Base-by-base conservation (phyloP, 2,113 vertebrate species). In the Cinclus cinclus region DNA sequence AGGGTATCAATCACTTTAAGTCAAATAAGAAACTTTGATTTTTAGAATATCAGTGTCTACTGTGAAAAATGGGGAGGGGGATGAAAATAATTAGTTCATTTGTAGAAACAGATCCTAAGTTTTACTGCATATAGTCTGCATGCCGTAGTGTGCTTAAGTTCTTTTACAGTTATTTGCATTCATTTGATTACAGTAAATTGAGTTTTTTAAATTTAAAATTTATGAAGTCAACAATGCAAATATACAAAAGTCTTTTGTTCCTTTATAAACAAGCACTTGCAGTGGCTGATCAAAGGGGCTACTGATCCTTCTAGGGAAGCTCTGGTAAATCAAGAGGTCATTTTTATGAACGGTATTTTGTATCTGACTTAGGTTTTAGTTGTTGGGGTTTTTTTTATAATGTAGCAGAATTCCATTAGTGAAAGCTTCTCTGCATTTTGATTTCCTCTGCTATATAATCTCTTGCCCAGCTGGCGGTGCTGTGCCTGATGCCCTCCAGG, bases 241-340 rank as follows among this genome's bases (percentile, higher is more conserved):
- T 59, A 89, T 78, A 42, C 28, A 85, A 69, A 94, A 60, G 33
- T 83, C 71, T 90, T 76, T 92, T 93, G 60, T 93, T 94, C 42
- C n/a, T 90, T 90, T 67, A 85, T 77, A 81, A 89, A 71, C 64
- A 83, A 80, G 33, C 39, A 67, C 86, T 96, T 93, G 63, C 93
- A 94, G 25, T 83, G 69, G 17, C 47, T 89, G 77, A 89, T 90
- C 63, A 89, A 92, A 93, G 64, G 18, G 52, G 13, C 76, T 90
- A 37, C 55, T 56, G 52, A 79, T 89, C 64, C 76, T 33, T 80
- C 74, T 81, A 63, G 39, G 68, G 47, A 87, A 31, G 27, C 44
- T 87, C 74, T 96, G 67, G 44, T 91, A 87, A 91, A 90, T 86
- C 42, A 86, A 81, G 73, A 28, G 3, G 63, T 89, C 13, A 5